phyloP scores from a whole-genome alignment of 2,113 vertebrate genomes.

The Uropsilus gracilis region DNA sequence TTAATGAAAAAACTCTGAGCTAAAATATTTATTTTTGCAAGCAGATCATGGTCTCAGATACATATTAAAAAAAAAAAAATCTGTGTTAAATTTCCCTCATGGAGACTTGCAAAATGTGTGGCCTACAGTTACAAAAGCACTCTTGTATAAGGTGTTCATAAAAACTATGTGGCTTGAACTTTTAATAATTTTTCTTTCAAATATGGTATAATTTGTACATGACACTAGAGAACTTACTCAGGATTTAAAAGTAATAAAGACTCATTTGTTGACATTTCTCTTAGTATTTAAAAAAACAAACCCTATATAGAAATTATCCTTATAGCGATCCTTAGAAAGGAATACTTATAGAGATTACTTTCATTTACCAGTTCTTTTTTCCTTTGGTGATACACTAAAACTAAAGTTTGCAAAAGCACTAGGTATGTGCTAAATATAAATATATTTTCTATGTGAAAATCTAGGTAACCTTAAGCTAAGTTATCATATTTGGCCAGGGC shows the following conservation, averaged over 20 bases:
- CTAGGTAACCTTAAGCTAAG: neutral
- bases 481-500: neutral
- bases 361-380: neutral
- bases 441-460: too few relatives aligned
- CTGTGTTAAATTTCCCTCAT: neutral
- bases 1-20: neutral
- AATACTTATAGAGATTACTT: neutral
- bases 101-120: neutral
- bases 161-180: neutral
- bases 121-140: neutral
- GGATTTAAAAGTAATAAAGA: neutral
- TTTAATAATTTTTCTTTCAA: neutral
- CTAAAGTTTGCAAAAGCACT: neutral
- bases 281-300: neutral
- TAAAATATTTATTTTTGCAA: conserved; percentile 10
- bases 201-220: neutral
- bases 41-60: neutral
- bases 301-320: neutral
- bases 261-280: neutral
- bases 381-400: neutral
- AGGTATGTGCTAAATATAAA: too few relatives aligned
- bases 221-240: neutral
- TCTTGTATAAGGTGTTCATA: neutral
- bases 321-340: too few relatives aligned
- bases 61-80: neutral